Evolutionary conservation across 2,797 vertebrate genomes (phyloP), one percentile per base, ranked within the genome.

Genomic region (Hybognathus amarus): DNA sequence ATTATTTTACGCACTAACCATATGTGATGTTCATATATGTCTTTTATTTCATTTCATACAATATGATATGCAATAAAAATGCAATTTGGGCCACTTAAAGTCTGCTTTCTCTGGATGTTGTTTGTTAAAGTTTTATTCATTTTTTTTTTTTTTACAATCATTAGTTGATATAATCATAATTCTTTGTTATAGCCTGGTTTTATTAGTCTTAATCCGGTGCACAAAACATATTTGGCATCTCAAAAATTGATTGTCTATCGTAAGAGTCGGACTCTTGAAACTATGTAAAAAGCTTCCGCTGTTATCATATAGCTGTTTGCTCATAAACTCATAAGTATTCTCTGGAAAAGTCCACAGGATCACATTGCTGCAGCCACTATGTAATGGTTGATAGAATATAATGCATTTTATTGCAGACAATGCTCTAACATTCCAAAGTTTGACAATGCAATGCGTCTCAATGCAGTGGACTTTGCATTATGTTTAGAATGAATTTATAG

Each of bases 1-100:
- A 99, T 98, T 90, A 97, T 97, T 97, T 97, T 97, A 97, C 95
- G 97, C 95, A 98, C 97, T 97, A 97, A 98, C 96, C 95, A 96
- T 94, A 96, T 98, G 96, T 98, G 96, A 97, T 96, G 96, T 97
- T 97, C 95, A 95, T 97, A 96, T 97, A 96, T 98, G 96, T 95
- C 97, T 96, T 90, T 42, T 94, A 94, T 97, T 97, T 96, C 95
- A 94, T 97, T 97, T 97, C 97, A 93, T 94, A 95, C 93, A 92
- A 93, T 95, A 96, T 94, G 92, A 95, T 94, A 95, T 95, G 93
- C 93, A 95, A 96, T 95, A 94, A 94, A 59, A 95, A 95, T 94
- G 93, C 91, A 92, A 92, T 93, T 92, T 93, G 92, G 88, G 92
- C 91, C 91, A 92, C 89, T 92, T 92, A 90, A 90, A 85, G 90